phyloP scores from a whole-genome alignment of 2,113 vertebrate species.

The Calonectris borealis region DNA sequence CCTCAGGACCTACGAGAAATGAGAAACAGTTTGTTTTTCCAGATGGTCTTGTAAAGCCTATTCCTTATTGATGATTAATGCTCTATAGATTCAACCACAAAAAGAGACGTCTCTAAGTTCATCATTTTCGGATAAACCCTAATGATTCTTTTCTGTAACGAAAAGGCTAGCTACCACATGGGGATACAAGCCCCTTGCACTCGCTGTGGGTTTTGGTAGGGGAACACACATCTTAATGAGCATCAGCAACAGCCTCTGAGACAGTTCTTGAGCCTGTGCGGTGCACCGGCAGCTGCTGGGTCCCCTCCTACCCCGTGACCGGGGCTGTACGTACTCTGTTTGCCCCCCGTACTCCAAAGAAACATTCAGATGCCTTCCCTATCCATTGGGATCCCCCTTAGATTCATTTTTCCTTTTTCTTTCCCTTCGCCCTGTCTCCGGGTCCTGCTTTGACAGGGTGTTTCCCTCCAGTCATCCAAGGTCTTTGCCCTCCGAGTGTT shows the following conservation, averaged over 20 bases:
- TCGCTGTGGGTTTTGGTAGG: fast-evolving
- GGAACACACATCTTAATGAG: not conserved
- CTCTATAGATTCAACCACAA: not conserved
- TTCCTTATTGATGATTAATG: not conserved
- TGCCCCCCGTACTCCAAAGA: not conserved
- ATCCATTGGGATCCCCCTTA: not conserved
- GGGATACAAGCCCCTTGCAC: fast-evolving
- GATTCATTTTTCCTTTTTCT: not conserved
- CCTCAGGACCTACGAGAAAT: not conserved
- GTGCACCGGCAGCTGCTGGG: fast-evolving
- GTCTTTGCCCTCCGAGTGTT: not conserved
- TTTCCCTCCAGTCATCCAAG: not conserved
- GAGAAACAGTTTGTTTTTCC: not conserved
- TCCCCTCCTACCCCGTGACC: fast-evolving
- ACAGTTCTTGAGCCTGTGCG: fast-evolving
- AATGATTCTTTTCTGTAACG: not conserved
- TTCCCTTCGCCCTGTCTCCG: not conserved
- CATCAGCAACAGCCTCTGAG: not conserved
- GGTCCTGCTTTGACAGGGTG: not conserved
- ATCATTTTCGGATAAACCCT: fast-evolving
- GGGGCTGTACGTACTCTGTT: fast-evolving
- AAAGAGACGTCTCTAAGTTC: not conserved
- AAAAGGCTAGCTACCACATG: not conserved
- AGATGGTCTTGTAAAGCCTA: not conserved
- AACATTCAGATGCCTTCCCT: not conserved